Evolutionary conservation across 64 coral and sea anemone genomes (phyloP), one percentile per base, ranked within the genome.

Genomic region (Astreopora myriophthalma): DNA sequence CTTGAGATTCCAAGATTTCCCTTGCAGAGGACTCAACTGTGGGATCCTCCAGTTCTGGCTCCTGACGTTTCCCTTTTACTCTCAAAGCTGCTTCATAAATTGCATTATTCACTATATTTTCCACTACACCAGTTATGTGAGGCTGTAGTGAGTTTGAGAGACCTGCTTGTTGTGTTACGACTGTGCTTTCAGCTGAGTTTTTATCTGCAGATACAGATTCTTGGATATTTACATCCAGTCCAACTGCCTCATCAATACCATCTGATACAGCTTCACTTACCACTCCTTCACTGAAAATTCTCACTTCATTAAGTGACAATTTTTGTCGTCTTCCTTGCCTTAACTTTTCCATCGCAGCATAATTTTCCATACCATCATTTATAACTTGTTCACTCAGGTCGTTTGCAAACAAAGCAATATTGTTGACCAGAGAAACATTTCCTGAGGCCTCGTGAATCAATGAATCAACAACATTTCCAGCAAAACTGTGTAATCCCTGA

Each of bases 71-170:
- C 31, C 29, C 61, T 48, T 82, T 91, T 27, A 80, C 64, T 91
- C 64, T 71, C 13, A 79, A 91, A 8, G 77, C 26, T 36, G 89
- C 89, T 82, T 91, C 89, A 39, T 70, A 91, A 48, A 91, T 91
- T 91, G 89, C 89, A 57, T 32, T 69, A 79, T 91, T 91, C 6
- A 91, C 89, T 42, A 91, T 44, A 73, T 91, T 91, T 55, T 91
- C 89, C 26, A 91, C 89, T 16, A 91, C 66, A 12, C 67, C 65
- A 57, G 64, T 49, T 37, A 91, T 36, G 4, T 83, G 89, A n/a
- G 89, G 89, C 78, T 91, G 89, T 71, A 91, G 23, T 23, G 79
- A 36, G 19, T 35, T 81, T 89, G 71, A 78, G 1, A 63, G 6
- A 29, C 49, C n/a, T 25, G 29, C 46, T 20, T 32, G 48, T 30